These are phyloP conservation scores for Tachina lurida DNA, from an alignment of 2,888 invertebrate genomes.

Conservation along the genomic window DNA sequence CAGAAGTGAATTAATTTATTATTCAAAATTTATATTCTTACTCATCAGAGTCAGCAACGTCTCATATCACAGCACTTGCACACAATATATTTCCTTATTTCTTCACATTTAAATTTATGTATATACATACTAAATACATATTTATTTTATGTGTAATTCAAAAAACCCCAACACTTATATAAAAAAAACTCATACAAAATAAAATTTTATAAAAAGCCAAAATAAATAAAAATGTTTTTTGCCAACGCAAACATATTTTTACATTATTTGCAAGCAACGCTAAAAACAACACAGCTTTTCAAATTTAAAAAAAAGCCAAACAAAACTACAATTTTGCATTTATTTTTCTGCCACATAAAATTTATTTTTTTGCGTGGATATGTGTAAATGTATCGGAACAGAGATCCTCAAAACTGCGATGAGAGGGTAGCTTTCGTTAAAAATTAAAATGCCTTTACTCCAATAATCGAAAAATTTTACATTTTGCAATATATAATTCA, in stretches of 20 bases:
- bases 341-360: slow-evolving; percentile 22
- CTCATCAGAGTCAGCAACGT: slow-evolving; percentile 60
- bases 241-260: slow-evolving; percentile 60
- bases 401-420: not conserved
- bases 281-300: slow-evolving; percentile 46
- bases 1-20: slow-evolving; percentile 42
- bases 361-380: slow-evolving; percentile 16
- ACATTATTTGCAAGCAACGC: slow-evolving; percentile 62
- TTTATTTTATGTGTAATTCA: not conserved
- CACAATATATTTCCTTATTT: slow-evolving; percentile 28
- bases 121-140: slow-evolving; percentile 5
- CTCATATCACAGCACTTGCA: slow-evolving; percentile 39
- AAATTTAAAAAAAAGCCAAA: slow-evolving; percentile 21
- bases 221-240: slow-evolving; percentile 50
- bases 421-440: too few species aligned
- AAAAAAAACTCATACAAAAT: slow-evolving; percentile 41
- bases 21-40: slow-evolving; percentile 67
- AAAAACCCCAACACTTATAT: not conserved
- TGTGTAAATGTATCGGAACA: slow-evolving; percentile 25
- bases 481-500: not conserved
- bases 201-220: slow-evolving; percentile 25
- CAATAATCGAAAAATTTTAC: not conserved
- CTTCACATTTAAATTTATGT: slow-evolving; percentile 19
- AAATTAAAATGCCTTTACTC: not conserved
- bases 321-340: slow-evolving; percentile 9